Base-by-base conservation (phyloP, 2,113 vertebrate genomes). In the Bubalus kerabau region DNA sequence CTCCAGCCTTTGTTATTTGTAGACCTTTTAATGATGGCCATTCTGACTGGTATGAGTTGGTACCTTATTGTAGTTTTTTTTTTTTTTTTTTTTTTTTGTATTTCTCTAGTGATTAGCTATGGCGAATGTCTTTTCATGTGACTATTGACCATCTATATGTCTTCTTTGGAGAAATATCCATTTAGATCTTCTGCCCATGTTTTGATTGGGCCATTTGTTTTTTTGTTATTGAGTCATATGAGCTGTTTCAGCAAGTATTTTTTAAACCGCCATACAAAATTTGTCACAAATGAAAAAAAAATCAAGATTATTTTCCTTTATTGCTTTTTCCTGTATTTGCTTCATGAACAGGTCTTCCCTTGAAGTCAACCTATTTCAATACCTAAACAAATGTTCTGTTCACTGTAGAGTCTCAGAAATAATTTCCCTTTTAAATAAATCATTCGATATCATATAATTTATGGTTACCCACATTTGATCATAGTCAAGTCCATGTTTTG, bases 261-360 rank as follows among this genome's bases (percentile, higher is more conserved):
- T 59, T 74, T 14, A 95, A 96, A 28, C 21, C 1, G 60, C 19
- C 6, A 1, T 95, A 88, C 4, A 64, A 81, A 94, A 96, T 91
- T 40, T 92, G 48, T 91, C 36, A 95, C 87, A 93, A 93, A 52
- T 86, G 30, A 54, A 48, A 91, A 93, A 87, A 93, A 90, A 50
- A 94, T 71, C 36, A 82, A 91, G 88, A 40, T 24, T 32, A 87
- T 59, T 93, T 89, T 64, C 19, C 6, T 67, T 19, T 74, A 62
- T 94, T 83, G 91, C 43, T 57, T 95, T 89, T 94, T 84, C 83
- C 43, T 57, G 14, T 85, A 30, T 87, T 96, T 90, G 84, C 59
- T 88, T 94, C 54, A 80, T 9, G 15, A 93, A 85, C 16, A 88
- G 89, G 32, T 90, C 67, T 90, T 94, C 40, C 48, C 52, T 92